Base-by-base conservation (phyloP, 2,888 invertebrate genomes). In the Cryptosula pallasiana region DNA sequence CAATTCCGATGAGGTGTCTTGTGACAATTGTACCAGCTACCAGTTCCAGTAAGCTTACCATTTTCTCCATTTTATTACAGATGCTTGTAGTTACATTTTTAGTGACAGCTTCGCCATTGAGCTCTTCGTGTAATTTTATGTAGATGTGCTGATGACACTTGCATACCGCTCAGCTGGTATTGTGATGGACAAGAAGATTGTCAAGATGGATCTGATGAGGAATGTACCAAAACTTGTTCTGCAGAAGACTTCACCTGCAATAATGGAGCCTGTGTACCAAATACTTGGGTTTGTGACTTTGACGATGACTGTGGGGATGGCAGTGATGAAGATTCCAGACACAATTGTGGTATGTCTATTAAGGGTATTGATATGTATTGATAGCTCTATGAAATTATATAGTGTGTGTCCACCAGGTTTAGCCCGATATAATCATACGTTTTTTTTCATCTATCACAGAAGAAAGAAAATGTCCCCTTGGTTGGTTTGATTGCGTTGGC, bases 1-100 rank as follows among this genome's bases (percentile, higher is more conserved):
- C 75, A 86, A 86, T 3, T 87, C 87, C 1, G 88, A 88, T 74
- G 88, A 83, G 74, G 63, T 9, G 2, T 25, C 32, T 9, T 63
- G 63, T 32, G n/a, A 27, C 32, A 32, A n/a, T 5, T 63, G 63
- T 32, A 27, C 32, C 9, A 27, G 29, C n/a, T 63, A 29, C 32
- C 63, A 63, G 34, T 63, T 63, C 32, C 63, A 63, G 34, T 72
- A 20, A 63, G 57, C 34, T 25, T 45, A 45, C 5, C n/a, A 25
- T 20, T 20, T n/a, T n/a, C 23, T 5, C n/a, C 16, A 29, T 29
- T 71, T n/a, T 20, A 3, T 55, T 55, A 29, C 27, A 25, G 29
- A 54, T 36, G 71, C 34, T n/a, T 55, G 45, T 9, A 45, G 45
- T 45, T 45, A 45, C 16, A 9, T 45, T 45, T 45, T 45, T 13